These are phyloP conservation scores for Hassar affinis DNA, from an alignment of 2,113 vertebrate species.

Conservation along the genomic window DNA sequence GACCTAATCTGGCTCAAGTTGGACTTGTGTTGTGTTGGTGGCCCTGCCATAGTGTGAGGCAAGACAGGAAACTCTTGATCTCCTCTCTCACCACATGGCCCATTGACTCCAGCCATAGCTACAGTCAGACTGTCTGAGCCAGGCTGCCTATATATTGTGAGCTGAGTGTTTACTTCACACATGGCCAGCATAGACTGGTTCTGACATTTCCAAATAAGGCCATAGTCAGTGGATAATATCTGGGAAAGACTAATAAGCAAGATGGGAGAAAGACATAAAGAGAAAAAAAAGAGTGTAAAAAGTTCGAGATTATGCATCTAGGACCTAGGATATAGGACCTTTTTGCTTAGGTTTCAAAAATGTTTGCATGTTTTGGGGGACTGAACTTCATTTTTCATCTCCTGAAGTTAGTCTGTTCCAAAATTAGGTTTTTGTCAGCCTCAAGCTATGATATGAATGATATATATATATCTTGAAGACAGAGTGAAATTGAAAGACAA, in stretches of 20 bases:
- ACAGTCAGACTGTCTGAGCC: slow-evolving; percentile 18
- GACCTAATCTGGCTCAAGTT: slow-evolving; percentile 17
- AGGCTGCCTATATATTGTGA: slow-evolving; percentile 48
- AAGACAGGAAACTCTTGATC: slow-evolving; percentile 51
- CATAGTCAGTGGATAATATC: slow-evolving; percentile 36
- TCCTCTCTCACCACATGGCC: slow-evolving; percentile 54
- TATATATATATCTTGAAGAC: slow-evolving; percentile 39
- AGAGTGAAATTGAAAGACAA: slow-evolving; percentile 41
- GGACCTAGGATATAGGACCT: background rate
- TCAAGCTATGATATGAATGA: slow-evolving; percentile 37
- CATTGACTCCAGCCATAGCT: slow-evolving; percentile 57
- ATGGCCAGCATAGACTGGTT: slow-evolving; percentile 46
- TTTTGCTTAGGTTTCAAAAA: slow-evolving; percentile 13
- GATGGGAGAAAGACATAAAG: background rate
- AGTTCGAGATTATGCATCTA: background rate
- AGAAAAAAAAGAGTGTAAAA: background rate
- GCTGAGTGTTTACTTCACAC: slow-evolving; percentile 54
- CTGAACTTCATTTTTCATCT: background rate
- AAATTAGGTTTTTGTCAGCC: slow-evolving; percentile 18
- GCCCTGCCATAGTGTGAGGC: slow-evolving; percentile 34
- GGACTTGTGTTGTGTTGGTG: slow-evolving; percentile 21
- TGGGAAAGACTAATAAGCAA: slow-evolving; percentile 33
- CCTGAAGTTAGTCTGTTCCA: slow-evolving; percentile 8
- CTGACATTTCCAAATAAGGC: slow-evolving; percentile 49
- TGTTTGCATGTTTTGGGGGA: background rate